phyloP scores from a whole-genome alignment of 2,113 vertebrate species.

The Osmerus eperlanus region DNA sequence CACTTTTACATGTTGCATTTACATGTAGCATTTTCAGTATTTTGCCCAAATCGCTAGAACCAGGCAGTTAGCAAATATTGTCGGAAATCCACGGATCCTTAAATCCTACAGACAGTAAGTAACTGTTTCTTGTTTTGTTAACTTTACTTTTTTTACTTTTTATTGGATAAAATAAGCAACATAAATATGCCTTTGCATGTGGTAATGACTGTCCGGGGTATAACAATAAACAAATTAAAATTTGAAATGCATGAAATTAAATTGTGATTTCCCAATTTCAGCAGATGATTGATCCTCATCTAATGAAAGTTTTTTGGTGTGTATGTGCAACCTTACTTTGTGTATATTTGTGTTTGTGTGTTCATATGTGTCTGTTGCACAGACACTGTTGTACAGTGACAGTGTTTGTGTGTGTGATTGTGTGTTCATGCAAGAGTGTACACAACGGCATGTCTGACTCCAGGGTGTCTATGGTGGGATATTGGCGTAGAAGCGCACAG shows the following conservation, averaged over 20 bases:
- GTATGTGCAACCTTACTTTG: neutral
- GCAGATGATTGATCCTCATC: conserved; percentile 60
- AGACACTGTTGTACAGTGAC: neutral
- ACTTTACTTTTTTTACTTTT: neutral
- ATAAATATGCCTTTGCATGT: conserved; percentile 26
- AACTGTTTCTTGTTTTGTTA: neutral
- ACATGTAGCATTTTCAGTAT: too few species aligned
- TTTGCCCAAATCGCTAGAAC: too few species aligned
- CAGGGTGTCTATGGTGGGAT: conserved; percentile 49
- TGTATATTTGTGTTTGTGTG: neutral
- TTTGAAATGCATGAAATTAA: conserved; percentile 65
- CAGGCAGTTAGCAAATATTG: neutral
- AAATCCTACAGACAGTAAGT: neutral
- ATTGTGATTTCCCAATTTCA: conserved; percentile 56
- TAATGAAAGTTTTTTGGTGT: conserved; percentile 45
- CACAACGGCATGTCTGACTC: conserved; percentile 47
- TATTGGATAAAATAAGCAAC: conserved; percentile 38
- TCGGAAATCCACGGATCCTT: neutral
- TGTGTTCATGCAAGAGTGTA: conserved; percentile 10
- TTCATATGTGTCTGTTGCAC: conserved; percentile 2
- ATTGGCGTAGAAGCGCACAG: conserved; percentile 58
- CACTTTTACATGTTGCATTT: too few species aligned
- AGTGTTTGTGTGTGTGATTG: conserved; percentile 18
- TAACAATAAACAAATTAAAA: conserved; percentile 65
- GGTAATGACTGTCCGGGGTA: conserved; percentile 56